Evolutionary conservation across 2,113 vertebrate genomes (phyloP).

Genomic region (Electrona antarctica): DNA sequence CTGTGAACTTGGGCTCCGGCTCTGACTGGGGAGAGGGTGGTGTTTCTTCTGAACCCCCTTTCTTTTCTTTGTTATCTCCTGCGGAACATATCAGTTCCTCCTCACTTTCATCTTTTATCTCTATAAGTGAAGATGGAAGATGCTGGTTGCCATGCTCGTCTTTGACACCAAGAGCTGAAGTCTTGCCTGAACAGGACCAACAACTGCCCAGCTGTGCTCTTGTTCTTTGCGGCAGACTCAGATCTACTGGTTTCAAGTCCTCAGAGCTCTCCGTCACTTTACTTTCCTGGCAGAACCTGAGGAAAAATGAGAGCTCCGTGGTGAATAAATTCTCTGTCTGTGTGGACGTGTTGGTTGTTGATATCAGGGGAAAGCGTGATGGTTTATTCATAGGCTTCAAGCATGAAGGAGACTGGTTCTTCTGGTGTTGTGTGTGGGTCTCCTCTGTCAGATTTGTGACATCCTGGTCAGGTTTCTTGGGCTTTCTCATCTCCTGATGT

Average conservation of each 20-base stretch:
- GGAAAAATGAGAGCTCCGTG: constrained; percentile 51
- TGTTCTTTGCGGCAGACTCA: constrained; percentile 68
- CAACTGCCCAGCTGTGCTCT: constrained; percentile 18
- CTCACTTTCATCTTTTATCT: not conserved
- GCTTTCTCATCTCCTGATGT: not conserved
- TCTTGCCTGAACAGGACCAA: not conserved
- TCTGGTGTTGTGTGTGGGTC: no score
- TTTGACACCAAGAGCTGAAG: not conserved
- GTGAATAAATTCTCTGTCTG: constrained; percentile 81
- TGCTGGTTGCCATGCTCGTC: not conserved
- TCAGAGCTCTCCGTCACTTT: not conserved
- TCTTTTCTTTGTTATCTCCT: not conserved
- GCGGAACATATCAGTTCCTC: not conserved
- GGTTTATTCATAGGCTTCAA: no score
- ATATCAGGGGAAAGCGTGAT: not conserved
- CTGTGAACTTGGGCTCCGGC: constrained; percentile 42
- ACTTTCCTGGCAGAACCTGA: constrained; percentile 48
- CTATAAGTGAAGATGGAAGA: not conserved
- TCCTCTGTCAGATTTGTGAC: not conserved
- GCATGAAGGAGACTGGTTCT: not conserved
- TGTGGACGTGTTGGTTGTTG: constrained; percentile 54
- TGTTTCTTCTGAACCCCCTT: not conserved
- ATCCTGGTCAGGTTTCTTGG: not conserved
- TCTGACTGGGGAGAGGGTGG: constrained; percentile 15
- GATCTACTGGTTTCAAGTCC: constrained; percentile 63